Base-by-base conservation (phyloP, 2,888 invertebrate genomes). In the Lypha dubia region DNA sequence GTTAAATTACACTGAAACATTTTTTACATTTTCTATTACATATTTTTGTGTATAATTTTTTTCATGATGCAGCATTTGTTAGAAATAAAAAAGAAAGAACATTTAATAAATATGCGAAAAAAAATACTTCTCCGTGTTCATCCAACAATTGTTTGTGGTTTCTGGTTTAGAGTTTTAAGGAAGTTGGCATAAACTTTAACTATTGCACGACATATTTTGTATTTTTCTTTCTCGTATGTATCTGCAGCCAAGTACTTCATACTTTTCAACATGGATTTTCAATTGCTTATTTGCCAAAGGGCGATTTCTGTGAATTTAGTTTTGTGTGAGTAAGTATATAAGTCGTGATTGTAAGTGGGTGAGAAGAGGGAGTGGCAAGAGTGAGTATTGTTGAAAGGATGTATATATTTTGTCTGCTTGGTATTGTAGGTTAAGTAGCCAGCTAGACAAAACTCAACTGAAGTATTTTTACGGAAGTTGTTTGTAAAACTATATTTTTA, bases 351-450 rank as follows among this genome's bases (percentile, higher is more conserved):
- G 5, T 3, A 24, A 41, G 46, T 24, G n/a, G n/a, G n/a, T n/a
- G n/a, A n/a, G n/a, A n/a, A n/a, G n/a, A n/a, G n/a, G n/a, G n/a
- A n/a, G n/a, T n/a, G n/a, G n/a, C n/a, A n/a, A n/a, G 15, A 22
- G 46, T 24, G 20, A 9, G 32, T 58, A 41, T 44, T 6, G 56
- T 44, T 17, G 6, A 17, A 1, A 9, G 44, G 60, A 24, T 58
- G 11, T 28, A 41, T 28, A 41, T 35, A 49, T 83, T 32, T 60
- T 79, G 60, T 62, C 46, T 58, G 56, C 46, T 71, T 58, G 38
- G 38, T n/a, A 56, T 73, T 81, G 56, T 81, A 67, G 84, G 76
- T 79, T 84, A 81, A 84, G 77, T 68, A 77, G 81, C 60, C 67
- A 84, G 77, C 56, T 73, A 81, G 74, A 84, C 68, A 81, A 75